Base-by-base conservation (phyloP, 2,797 vertebrate species). In the Pelobates cultripes region DNA sequence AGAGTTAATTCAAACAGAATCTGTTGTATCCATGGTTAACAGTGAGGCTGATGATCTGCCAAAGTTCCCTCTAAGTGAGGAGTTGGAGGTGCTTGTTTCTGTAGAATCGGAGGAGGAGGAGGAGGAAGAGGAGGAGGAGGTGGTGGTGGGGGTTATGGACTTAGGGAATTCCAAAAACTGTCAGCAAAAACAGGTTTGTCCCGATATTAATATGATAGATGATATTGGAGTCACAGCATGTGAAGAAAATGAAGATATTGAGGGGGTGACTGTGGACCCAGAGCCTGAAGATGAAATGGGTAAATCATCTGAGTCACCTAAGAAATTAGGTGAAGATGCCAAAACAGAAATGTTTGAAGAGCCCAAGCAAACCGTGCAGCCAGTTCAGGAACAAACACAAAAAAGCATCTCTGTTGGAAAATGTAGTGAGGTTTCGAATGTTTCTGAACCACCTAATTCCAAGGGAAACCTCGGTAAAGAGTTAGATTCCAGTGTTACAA, bases 81-180 rank as follows among this genome's bases (percentile, higher is more conserved):
- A 79, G 2, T 64, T 75, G 1, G 82, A 84, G 2, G 68, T 75
- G 7, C 47, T 84, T 0, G 82, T 84, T 2, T 75, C 82, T 66
- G 82, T 84, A 4, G 82, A 84, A 40, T 84, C 82, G 0, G 82
- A 84, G 10, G 72, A 73, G 7, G 82, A 83, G 41, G 81, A 79
- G 12, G 43, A 43, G 41, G 82, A 75, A 7, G 66, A 13, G 15
- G 15, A 40, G 15, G 47, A 51, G 10, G 47, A 51, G 47, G 47
- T 51, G 47, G 10, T 28, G 28, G 28, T 28, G 28, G 28, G 28
- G 28, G 28, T 28, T 28, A 28, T 28, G 28, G 28, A 28, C 28
- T 28, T 28, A 28, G 28, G 28, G 28, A 28, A 28, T 28, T 28
- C 47, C 47, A 51, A 28, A 60, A 14, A 7, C 7, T 63, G 9